phyloP scores from a whole-genome alignment of 2,113 vertebrate species.

The Pseudorectes ferrugineus region DNA sequence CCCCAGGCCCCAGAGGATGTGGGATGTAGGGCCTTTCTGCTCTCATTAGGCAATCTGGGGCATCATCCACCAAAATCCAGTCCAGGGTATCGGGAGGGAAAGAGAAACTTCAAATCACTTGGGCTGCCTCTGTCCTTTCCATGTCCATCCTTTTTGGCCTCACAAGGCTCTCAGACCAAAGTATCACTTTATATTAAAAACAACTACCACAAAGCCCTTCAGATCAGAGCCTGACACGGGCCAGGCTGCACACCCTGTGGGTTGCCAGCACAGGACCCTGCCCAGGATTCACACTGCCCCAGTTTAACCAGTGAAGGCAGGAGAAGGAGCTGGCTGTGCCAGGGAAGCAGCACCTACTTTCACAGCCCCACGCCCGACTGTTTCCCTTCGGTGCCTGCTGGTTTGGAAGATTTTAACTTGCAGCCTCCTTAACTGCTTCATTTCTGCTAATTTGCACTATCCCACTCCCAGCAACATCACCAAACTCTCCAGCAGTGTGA shows the following conservation, averaged over 20 bases:
- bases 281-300: background rate
- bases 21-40: background rate
- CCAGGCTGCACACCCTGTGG: background rate
- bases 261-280: background rate
- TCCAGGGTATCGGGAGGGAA: background rate
- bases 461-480: background rate
- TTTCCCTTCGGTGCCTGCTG: background rate
- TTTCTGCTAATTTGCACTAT: background rate
- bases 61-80: background rate
- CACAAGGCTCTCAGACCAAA: background rate
- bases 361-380: background rate
- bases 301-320: background rate
- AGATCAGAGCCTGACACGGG: background rate
- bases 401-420: background rate
- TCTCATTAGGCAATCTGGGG: background rate
- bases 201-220: background rate
- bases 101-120: background rate
- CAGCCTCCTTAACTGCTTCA: background rate
- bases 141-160: background rate
- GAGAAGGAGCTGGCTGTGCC: background rate
- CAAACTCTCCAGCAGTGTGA: background rate
- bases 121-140: background rate
- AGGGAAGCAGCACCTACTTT: background rate
- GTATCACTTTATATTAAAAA: background rate
- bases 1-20: rapidly evolving